Evolutionary conservation across 1,140 invertebrate genomes (phyloP).

Genomic region (Temnothorax longispinosus): DNA sequence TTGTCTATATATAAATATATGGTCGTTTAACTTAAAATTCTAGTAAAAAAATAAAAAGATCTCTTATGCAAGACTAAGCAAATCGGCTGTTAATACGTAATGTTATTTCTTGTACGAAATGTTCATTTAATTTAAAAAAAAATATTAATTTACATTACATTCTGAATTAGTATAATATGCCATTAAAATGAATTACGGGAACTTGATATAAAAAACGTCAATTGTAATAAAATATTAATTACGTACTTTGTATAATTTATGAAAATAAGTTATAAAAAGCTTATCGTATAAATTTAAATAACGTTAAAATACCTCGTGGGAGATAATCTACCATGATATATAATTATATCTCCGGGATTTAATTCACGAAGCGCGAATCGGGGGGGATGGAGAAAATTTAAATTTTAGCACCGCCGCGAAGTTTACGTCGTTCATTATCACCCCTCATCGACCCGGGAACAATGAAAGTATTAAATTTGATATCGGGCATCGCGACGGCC

Average conservation of each 20-base stretch:
- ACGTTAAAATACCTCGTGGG: neutral
- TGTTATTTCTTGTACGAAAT: neutral
- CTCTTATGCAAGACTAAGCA: neutral
- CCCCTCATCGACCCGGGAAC: neutral
- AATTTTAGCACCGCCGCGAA: neutral
- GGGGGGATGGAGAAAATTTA: neutral
- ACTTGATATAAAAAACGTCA: neutral
- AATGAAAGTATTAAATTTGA: constrained; percentile 39
- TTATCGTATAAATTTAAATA: constrained; percentile 11
- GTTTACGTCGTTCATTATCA: constrained; percentile 36
- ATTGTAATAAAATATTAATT: constrained; percentile 28
- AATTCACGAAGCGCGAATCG: constrained; percentile 27
- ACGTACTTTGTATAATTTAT: neutral
- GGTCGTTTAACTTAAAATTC: neutral
- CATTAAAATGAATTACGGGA: neutral
- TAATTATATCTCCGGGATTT: constrained; percentile 29
- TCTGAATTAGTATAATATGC: neutral
- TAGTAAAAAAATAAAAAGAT: neutral
- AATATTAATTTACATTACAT: neutral
- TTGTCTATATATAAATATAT: neutral
- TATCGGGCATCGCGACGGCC: neutral
- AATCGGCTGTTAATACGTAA: neutral
- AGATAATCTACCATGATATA: constrained; percentile 12
- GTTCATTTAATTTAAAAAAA: neutral
- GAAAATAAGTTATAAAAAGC: neutral